Evolutionary conservation across 2,888 invertebrate genomes (phyloP).

Genomic region (Campopleginae sp.): DNA sequence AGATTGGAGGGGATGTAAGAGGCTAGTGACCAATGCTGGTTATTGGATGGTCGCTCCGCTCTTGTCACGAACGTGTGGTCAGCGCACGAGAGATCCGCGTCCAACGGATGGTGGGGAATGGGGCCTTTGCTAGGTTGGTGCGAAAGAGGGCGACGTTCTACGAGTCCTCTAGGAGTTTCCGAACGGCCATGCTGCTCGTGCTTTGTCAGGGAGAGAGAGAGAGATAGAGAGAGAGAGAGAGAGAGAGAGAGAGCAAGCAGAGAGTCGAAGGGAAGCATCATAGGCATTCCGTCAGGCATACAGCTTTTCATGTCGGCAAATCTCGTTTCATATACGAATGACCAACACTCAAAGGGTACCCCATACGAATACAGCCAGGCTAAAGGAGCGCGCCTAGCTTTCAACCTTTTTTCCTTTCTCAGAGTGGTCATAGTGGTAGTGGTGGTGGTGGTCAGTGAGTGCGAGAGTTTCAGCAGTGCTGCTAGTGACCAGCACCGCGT

Average conservation of each 20-base stretch:
- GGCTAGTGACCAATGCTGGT: slow-evolving; percentile 79
- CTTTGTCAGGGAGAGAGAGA: slow-evolving; percentile 58
- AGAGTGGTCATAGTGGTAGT: slow-evolving; percentile 51
- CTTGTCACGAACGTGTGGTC: slow-evolving; percentile 80
- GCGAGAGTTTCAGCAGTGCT: slow-evolving; percentile 74
- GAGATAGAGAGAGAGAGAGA: no score
- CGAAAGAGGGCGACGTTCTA: slow-evolving; percentile 54
- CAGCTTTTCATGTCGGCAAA: slow-evolving; percentile 74
- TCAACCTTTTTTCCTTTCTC: slow-evolving; percentile 57
- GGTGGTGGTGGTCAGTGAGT: slow-evolving; percentile 76
- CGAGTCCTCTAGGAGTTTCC: slow-evolving; percentile 31
- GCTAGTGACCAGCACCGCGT: slow-evolving; percentile 81
- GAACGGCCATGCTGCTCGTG: slow-evolving; percentile 37
- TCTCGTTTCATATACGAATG: slow-evolving; percentile 69
- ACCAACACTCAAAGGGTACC: slow-evolving; percentile 42
- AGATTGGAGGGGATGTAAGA: slow-evolving; percentile 49
- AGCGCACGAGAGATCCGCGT: slow-evolving; percentile 66
- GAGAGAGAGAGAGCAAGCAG: slow-evolving; percentile 67
- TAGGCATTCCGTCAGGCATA: slow-evolving; percentile 83
- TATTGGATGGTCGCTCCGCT: slow-evolving; percentile 82
- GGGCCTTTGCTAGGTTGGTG: slow-evolving; percentile 48
- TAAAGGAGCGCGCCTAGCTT: slow-evolving; percentile 50
- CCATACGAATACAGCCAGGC: slow-evolving; percentile 33
- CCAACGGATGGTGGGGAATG: slow-evolving; percentile 48
- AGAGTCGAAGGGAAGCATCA: slow-evolving; percentile 77